Evolutionary conservation across 2,113 vertebrate species (phyloP).

Genomic region (Todiramphus chloris): DNA sequence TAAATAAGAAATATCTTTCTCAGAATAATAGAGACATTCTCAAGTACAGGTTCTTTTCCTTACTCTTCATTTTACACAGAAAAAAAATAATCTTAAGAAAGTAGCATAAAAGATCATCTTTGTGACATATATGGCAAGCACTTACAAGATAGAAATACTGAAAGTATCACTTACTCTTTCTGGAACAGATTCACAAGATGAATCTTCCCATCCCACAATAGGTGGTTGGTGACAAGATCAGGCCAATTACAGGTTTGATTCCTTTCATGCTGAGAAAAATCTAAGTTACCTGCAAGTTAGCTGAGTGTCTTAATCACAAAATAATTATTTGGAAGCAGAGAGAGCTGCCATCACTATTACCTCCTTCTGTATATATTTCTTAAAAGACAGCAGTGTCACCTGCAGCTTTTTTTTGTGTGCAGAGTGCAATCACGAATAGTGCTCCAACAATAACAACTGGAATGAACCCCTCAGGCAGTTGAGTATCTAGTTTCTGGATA

Average conservation of each 20-base stretch:
- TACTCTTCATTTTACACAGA: background rate
- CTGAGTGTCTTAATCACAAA: background rate
- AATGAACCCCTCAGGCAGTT: background rate
- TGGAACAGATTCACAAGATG: background rate
- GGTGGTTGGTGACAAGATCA: background rate
- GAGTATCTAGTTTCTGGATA: background rate
- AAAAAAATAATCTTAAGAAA: background rate
- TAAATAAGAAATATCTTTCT: background rate
- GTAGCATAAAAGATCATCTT: background rate
- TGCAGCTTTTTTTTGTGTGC: background rate
- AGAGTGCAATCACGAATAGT: background rate
- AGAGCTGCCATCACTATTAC: background rate
- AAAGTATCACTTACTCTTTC: background rate
- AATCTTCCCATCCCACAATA: background rate
- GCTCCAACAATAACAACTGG: background rate
- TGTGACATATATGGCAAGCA: background rate
- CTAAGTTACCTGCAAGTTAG: background rate
- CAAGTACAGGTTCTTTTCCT: background rate
- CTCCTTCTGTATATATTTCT: background rate
- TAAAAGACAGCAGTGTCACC: background rate
- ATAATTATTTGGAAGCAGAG: background rate
- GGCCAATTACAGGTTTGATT: background rate
- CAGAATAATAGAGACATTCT: background rate
- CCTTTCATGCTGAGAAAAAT: background rate
- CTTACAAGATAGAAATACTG: background rate